Evolutionary conservation across 2,797 vertebrate species (phyloP).

Genomic region (Phoxinus dragarum): DNA sequence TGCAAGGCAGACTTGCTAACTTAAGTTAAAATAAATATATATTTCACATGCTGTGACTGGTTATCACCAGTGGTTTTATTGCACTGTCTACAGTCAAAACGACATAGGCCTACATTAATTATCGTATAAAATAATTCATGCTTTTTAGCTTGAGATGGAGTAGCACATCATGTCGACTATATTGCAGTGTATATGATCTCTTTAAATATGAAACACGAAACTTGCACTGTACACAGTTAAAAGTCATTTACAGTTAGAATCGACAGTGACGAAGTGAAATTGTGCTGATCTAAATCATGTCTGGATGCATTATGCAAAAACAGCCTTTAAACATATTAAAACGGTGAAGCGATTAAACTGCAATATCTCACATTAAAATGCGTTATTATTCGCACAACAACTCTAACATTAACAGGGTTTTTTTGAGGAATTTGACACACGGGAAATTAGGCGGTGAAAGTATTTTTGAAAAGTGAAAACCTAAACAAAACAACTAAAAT

Average conservation of each 20-base stretch:
- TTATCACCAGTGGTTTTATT: background rate
- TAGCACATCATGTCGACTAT: background rate
- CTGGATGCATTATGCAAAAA: background rate
- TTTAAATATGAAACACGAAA: background rate
- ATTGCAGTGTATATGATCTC: background rate
- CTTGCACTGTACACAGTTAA: no score
- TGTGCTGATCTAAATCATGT: background rate
- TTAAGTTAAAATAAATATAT: background rate
- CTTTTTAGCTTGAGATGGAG: background rate
- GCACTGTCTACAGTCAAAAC: background rate
- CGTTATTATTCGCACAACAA: background rate
- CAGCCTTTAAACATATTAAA: background rate
- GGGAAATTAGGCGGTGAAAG: background rate
- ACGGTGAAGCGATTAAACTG: background rate
- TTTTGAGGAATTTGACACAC: no score
- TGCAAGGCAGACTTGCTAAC: background rate
- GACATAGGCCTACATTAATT: background rate
- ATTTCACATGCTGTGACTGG: background rate
- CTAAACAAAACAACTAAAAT: background rate
- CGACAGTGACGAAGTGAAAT: no score
- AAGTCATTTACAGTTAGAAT: no score
- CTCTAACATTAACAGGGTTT: background rate
- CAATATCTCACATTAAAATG: background rate
- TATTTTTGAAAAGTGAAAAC: background rate
- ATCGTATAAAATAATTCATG: background rate